Evolutionary conservation across 2,888 invertebrate species (phyloP).

Genomic region (Nomada flava): DNA sequence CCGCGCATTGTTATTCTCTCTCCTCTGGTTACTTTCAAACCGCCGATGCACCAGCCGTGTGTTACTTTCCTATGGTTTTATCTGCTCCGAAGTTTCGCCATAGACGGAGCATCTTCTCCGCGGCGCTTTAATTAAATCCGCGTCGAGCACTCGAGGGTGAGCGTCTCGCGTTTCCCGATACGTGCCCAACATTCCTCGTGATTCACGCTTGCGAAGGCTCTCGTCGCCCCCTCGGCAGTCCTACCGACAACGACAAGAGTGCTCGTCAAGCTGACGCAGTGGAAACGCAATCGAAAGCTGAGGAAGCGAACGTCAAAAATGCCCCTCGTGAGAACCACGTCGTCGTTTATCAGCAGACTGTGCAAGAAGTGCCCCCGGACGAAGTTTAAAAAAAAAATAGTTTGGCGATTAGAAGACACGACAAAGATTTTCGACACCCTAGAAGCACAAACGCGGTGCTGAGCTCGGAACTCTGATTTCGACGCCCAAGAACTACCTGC

Average conservation of each 20-base stretch:
- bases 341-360: slow-evolving; percentile 36
- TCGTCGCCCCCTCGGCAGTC: slow-evolving; percentile 8
- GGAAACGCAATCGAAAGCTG: slow-evolving; percentile 16
- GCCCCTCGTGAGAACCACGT: slow-evolving; percentile 7
- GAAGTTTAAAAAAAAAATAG: neutral
- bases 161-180: slow-evolving; percentile 30
- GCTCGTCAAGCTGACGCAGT: slow-evolving; percentile 33
- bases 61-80: too few relatives aligned
- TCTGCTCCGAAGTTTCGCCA: neutral
- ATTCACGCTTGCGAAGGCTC: slow-evolving; percentile 22
- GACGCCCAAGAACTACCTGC: neutral
- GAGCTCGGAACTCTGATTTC: neutral
- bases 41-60: neutral
- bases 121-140: slow-evolving; percentile 65
- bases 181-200: slow-evolving; percentile 45
- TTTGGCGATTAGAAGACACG: too few relatives aligned
- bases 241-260: slow-evolving; percentile 21
- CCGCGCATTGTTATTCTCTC: too few relatives aligned
- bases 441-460: neutral
- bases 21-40: neutral
- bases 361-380: slow-evolving; percentile 2
- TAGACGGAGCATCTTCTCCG: slow-evolving; percentile 3
- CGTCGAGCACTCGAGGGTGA: slow-evolving; percentile 11
- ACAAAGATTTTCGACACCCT: slow-evolving; percentile 11
- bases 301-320: slow-evolving; percentile 43